Conservation (phyloP, 2,113 vertebrate genomes). For the Rhabdomys dilectus region DNA sequence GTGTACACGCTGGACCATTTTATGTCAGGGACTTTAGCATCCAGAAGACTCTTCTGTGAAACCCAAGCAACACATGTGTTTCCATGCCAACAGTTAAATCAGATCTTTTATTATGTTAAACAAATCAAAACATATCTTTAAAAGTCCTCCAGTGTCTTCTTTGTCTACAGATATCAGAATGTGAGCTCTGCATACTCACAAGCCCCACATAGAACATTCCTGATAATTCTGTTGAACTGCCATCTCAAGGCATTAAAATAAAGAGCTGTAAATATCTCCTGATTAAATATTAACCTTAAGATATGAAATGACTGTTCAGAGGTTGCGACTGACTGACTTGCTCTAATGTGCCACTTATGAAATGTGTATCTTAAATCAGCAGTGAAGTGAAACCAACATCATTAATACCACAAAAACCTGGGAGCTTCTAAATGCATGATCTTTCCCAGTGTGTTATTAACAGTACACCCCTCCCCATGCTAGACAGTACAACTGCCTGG, state of each 20-base stretch:
- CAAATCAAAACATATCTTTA: neutral
- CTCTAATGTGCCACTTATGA: constrained; percentile 60
- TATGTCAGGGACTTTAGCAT: no score
- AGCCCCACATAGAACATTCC: neutral
- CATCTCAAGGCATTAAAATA: constrained; percentile 68
- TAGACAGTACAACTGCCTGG: constrained; percentile 60
- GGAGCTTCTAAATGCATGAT: constrained; percentile 48
- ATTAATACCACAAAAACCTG: constrained; percentile 63
- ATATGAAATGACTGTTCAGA: constrained; percentile 65
- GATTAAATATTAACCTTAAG: constrained; percentile 70
- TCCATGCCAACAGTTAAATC: neutral
- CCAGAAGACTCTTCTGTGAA: neutral
- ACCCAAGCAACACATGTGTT: neutral
- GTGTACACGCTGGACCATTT: neutral
- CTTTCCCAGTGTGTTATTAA: constrained; percentile 52
- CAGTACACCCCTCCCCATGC: constrained; percentile 61
- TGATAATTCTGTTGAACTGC: constrained; percentile 49
- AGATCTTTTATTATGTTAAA: neutral
- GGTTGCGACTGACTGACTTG: constrained; percentile 61
- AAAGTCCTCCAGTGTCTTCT: neutral
- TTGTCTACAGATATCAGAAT: neutral
- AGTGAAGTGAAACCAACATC: constrained; percentile 62
- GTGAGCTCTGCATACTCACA: neutral
- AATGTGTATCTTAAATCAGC: constrained; percentile 62
- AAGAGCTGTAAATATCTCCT: constrained; percentile 74